Evolutionary conservation across 2,888 invertebrate genomes (phyloP).

Genomic region (Limnephilus rhombicus): DNA sequence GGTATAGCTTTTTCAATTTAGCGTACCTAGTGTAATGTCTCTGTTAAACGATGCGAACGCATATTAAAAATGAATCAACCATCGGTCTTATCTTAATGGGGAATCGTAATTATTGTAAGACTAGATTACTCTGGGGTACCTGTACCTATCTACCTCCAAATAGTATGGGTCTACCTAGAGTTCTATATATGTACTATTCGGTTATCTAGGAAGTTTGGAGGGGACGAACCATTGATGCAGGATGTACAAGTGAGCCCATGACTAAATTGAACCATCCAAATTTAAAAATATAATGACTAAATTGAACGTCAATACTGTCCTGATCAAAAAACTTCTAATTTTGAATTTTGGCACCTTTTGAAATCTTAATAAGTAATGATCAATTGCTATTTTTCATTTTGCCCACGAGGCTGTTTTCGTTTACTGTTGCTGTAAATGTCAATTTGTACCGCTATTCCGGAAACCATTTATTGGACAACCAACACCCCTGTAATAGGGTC

Average conservation of each 20-base stretch:
- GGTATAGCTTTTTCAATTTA: conserved; percentile 47
- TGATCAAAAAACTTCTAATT: neutral
- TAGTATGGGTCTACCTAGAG: neutral
- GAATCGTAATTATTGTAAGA: conserved; percentile 53
- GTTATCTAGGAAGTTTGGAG: neutral
- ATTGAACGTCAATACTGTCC: too few relatives aligned
- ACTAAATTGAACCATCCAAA: neutral
- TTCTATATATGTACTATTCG: neutral
- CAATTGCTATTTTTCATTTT: too few relatives aligned
- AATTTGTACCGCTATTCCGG: too few relatives aligned
- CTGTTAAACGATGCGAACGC: conserved; percentile 51
- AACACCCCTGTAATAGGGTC: too few relatives aligned
- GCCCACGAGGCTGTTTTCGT: too few relatives aligned
- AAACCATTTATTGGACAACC: too few relatives aligned
- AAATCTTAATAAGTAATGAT: too few relatives aligned
- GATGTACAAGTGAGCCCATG: neutral
- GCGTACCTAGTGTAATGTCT: conserved; percentile 49
- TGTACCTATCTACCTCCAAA: neutral
- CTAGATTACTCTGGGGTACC: conserved; percentile 46
- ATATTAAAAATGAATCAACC: conserved; percentile 27
- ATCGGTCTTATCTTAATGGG: conserved; percentile 49
- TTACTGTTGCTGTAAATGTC: too few relatives aligned
- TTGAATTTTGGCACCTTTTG: too few relatives aligned
- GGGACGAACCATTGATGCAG: neutral
- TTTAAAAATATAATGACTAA: neutral